Evolutionary conservation across 2,113 vertebrate species (phyloP), one percentile per base, ranked within the genome.

Genomic region (Microcebus ravelobensis): DNA sequence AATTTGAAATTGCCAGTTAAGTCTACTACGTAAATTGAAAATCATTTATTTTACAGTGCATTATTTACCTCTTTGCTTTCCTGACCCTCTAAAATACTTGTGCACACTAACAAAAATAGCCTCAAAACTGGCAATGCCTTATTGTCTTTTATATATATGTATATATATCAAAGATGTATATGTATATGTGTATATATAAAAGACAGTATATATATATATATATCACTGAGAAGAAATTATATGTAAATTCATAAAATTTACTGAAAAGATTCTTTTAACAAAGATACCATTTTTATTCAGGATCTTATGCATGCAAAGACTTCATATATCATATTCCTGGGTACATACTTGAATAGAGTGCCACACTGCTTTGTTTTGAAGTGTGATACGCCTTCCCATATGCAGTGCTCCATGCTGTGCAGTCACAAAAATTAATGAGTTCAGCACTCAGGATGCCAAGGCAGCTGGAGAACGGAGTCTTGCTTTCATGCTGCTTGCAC

Each of bases 381-480:
- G 73, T 27, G 15, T 11, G 29, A 0, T 76, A 1, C 0, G 9
- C 36, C 45, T 77, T 95, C 67, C n/a, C 74, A 20, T 23, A 17
- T 17, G 65, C 63, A 20, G 34, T 0, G 0, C 21, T 59, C 12
- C 29, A 2, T 12, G 70, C 76, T 70, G 31, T 17, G n/a, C 14
- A 50, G 68, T 87, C 93, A 70, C 34, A 42, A 88, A 83, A 81
- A 50, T 36, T 36, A 39, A 52, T 79, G 84, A 97, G 67, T 61
- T 92, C 85, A 70, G 70, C 39, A 59, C 86, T 61, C 52, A 63
- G 87, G 57, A 61, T 27, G 31, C 93, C 93, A 29, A 29, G 87
- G 71, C 94, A 96, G 94, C 97, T 90, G 93, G 85, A 86, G 63
- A 87, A 57, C 68, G 82, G 39, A 27, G 83, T 29, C 48, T 74